phyloP scores from a whole-genome alignment of 2,888 invertebrate genomes.

The Tetranychus truncatus region DNA sequence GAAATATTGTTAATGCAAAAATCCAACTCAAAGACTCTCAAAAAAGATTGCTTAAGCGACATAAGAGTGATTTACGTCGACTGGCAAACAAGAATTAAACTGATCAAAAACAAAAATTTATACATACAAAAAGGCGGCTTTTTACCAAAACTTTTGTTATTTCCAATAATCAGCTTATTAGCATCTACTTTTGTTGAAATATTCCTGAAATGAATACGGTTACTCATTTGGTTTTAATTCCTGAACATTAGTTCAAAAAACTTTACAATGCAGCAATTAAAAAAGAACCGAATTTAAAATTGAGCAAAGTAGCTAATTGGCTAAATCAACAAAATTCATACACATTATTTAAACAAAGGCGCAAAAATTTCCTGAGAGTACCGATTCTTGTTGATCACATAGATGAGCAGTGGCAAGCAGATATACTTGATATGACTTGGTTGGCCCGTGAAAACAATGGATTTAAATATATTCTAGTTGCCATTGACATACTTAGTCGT shows the following conservation, averaged over 20 bases:
- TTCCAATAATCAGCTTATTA: not conserved
- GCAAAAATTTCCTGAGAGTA: not conserved
- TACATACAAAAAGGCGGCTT: not conserved
- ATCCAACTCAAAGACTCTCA: too few species aligned
- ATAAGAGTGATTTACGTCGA: not conserved
- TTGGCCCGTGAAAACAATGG: slow-evolving; percentile 24
- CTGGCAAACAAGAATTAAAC: not conserved
- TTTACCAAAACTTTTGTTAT: not conserved
- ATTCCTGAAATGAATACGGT: not conserved
- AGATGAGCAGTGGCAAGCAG: slow-evolving; percentile 26
- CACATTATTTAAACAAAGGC: not conserved
- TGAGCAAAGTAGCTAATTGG: not conserved
- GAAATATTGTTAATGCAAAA: too few species aligned
- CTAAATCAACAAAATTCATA: not conserved
- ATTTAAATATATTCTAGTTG: slow-evolving; percentile 23
- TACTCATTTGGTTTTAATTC: not conserved
- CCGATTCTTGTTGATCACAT: slow-evolving; percentile 21
- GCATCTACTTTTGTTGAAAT: not conserved
- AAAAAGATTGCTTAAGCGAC: not conserved
- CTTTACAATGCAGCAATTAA: too few species aligned
- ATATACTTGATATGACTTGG: slow-evolving; percentile 23
- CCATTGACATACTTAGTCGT: slow-evolving; percentile 26
- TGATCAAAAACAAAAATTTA: not conserved
- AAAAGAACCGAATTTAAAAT: not conserved
- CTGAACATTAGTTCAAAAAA: not conserved